Base-by-base conservation (phyloP, 1,140 invertebrate genomes). In the Zaprionus davidi region DNA sequence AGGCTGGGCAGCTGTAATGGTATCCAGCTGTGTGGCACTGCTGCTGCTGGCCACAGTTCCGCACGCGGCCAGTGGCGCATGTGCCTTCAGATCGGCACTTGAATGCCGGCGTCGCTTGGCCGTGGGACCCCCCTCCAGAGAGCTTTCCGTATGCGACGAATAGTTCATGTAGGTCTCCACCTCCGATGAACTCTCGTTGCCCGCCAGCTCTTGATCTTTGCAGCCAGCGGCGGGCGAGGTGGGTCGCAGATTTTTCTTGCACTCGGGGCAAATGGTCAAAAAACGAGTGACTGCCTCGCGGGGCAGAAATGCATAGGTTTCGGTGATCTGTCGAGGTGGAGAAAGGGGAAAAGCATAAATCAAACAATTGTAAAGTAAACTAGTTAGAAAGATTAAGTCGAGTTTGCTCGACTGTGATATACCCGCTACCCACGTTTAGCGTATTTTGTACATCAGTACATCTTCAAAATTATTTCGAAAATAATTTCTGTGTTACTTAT, bases 211-310 rank as follows among this genome's bases (percentile, higher is more conserved):
- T 7, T 31, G 20, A 4, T 92, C 90, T 17, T 76, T 77, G n/a
- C 60, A 58, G 20, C 59, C 69, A 2, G 49, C 55, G 53, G 79
- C 20, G 66, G 95, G 95, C 53, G 96, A 96, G 2, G 95, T 94
- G 60, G 97, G 96, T 78, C 97, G 95, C 78, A 97, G 97, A 68
- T 97, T 95, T 86, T 97, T 96, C 90, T 98, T 97, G 92, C 98
- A 98, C 91, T 98, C 97, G n/a, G 96, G 96, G 93, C 98, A 98
- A 73, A 97, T 97, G 82, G 98, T 96, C 31, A 99, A 95, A 93
- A 99, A 99, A 79, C 97, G 96, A 49, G 98, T 99, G 84, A 99
- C 98, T 2, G 98, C 98, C 93, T 99, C 98, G 36, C 98, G 95
- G 2, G 98, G 98, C 65, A 99, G 94, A 90, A 99, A 99, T 5